A percentile compares a stretch with the other conserved stretches of the same genome.
These are phyloP conservation scores for Corvus cornix DNA, from an alignment of 2,113 vertebrate species.

Conservation along the genomic window DNA sequence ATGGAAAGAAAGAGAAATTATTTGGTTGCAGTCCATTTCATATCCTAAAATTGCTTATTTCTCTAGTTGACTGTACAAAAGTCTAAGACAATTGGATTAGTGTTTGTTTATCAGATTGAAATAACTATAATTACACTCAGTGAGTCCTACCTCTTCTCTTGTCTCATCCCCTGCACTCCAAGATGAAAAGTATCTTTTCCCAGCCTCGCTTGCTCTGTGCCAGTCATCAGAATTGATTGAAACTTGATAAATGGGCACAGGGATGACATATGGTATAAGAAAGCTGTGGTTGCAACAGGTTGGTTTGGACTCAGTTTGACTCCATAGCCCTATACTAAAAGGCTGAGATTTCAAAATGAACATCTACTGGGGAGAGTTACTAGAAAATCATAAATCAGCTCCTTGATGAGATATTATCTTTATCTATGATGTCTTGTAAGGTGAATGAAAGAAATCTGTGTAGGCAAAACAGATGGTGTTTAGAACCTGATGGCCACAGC, in stretches of 20 bases:
- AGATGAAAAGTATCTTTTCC: background rate
- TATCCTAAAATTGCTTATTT: background rate
- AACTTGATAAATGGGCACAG: background rate
- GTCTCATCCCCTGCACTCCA: background rate
- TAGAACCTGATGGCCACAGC: background rate
- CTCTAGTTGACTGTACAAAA: background rate
- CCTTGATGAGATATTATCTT: background rate
- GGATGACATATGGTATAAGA: background rate
- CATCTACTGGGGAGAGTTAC: fast-evolving
- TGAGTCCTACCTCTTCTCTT: background rate
- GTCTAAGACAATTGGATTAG: background rate
- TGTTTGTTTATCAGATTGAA: background rate
- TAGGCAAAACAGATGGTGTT: background rate
- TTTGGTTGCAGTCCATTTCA: background rate
- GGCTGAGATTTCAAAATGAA: background rate
- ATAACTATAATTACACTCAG: background rate
- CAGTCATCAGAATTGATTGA: background rate
- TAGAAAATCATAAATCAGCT: background rate
- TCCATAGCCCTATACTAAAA: background rate
- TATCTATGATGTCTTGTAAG: background rate
- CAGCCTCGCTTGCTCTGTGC: fast-evolving
- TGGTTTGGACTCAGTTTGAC: background rate
- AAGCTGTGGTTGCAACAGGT: fast-evolving
- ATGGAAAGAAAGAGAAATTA: background rate
- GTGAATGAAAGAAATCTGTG: background rate